Conservation (phyloP, 2,797 vertebrate genomes). For the Lateolabrax maculatus region DNA sequence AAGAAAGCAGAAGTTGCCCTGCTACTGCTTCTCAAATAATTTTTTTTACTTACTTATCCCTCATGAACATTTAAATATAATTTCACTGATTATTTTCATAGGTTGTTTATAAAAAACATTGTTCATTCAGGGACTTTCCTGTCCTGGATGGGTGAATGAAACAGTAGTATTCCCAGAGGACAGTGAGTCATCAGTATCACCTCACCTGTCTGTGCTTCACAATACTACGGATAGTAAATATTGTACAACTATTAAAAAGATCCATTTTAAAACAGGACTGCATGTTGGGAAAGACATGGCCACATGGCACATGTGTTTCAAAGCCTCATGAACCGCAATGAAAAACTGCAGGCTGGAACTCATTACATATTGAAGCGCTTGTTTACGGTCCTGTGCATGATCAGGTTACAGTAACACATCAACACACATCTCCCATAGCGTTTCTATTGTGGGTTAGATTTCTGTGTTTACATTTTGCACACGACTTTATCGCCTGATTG, state of each 20-base stretch:
- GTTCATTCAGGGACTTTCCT: slow-evolving; percentile 20
- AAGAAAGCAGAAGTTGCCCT: background rate
- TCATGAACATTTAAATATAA: background rate
- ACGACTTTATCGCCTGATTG: too few species aligned
- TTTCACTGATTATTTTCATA: background rate
- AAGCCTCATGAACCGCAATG: background rate
- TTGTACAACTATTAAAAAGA: background rate
- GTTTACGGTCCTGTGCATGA: background rate
- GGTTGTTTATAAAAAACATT: too few species aligned
- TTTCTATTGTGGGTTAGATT: too few species aligned
- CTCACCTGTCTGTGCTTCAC: slow-evolving; percentile 34
- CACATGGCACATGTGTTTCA: background rate
- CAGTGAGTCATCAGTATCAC: slow-evolving; percentile 61
- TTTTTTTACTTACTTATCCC: too few species aligned
- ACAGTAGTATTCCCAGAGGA: background rate
- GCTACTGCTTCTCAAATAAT: background rate
- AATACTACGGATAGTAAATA: background rate
- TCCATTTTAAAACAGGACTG: too few species aligned
- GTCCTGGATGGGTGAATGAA: background rate
- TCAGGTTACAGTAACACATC: background rate
- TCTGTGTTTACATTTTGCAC: too few species aligned
- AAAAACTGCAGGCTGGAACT: background rate
- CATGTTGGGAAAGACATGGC: too few species aligned
- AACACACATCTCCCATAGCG: too few species aligned
- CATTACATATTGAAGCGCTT: background rate